Evolutionary conservation across 2,797 vertebrate genomes (phyloP), one percentile per base, ranked within the genome.

Genomic region (Cirrhinus mrigala): DNA sequence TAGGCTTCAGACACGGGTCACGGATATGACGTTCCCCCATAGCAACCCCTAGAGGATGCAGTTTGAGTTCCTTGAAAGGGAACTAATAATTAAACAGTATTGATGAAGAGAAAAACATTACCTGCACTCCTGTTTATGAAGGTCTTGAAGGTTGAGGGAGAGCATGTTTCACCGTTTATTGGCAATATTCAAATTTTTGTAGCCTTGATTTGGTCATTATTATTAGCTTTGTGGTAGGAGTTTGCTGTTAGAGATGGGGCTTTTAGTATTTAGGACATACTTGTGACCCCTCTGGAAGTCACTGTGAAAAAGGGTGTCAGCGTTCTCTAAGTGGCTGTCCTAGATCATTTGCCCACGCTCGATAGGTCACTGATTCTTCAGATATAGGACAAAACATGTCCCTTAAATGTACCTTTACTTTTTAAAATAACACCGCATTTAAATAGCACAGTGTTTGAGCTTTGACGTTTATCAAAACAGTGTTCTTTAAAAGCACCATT

Each of bases 311-410:
- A 79, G 37, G 76, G 15, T 79, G 77, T 64, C 77, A 79, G 58
- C 77, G 40, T 64, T 64, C 58, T 64, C 58, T 78, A 79, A 79
- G 58, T 79, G 77, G 58, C 77, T 79, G 77, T 62, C 77, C 77
- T 79, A 79, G 52, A 79, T 79, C 77, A 16, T 48, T 64, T 79
- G 40, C 24, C 58, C 76, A 64, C 37, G 20, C 40, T 64, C 58
- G 46, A 62, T 46, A 79, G n/a, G 40, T 78, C 54, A 44, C 33
- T 2, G 33, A n/a, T 56, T 60, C 54, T 77, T 16, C 52, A 77
- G 75, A 77, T 58, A 44, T 77, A 20, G 33, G 33, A 77, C 54
- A 78, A 78, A 78, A 78, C n/a, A 60, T 24, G 54, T 44, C 54
- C 54, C 75, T 78, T 33, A 44, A 60, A 77, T 60, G 54, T 60